Conservation (phyloP, 2,113 vertebrate species). For the Propithecus coquereli region DNA sequence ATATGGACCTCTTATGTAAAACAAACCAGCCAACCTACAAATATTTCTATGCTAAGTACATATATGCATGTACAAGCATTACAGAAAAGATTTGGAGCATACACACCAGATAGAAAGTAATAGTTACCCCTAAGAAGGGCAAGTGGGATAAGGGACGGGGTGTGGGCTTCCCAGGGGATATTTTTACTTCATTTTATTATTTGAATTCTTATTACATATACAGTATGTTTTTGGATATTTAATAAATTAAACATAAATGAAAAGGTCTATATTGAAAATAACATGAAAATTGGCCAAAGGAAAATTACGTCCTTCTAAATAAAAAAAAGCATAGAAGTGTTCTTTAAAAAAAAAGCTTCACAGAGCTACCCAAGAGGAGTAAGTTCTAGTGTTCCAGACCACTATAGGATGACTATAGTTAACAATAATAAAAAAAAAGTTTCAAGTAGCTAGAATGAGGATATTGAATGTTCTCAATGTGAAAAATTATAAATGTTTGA, state of each 20-base stretch:
- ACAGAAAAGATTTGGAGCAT: not conserved
- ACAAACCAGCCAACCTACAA: not conserved
- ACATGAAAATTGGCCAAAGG: not conserved
- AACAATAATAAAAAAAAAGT: not conserved
- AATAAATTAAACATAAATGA: not conserved
- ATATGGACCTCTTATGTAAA: not conserved
- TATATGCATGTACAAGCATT: not conserved
- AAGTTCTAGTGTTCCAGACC: not conserved
- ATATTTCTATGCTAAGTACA: not conserved
- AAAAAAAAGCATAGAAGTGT: not conserved
- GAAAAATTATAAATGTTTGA: not conserved
- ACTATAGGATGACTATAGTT: not conserved
- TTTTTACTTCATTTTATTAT: not conserved
- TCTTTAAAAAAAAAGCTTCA: not conserved
- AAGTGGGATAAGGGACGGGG: not conserved
- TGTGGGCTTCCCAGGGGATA: not conserved
- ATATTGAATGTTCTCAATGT: not conserved
- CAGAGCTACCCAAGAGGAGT: not conserved
- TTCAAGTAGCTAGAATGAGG: not conserved
- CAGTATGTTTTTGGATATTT: conserved; percentile 1
- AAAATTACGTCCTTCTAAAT: not conserved
- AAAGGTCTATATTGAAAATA: not conserved
- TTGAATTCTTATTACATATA: not conserved
- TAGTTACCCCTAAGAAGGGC: not conserved
- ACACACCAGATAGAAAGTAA: not conserved